Conservation (phyloP, 2,113 vertebrate genomes). For the Cyanoliseus patagonus region DNA sequence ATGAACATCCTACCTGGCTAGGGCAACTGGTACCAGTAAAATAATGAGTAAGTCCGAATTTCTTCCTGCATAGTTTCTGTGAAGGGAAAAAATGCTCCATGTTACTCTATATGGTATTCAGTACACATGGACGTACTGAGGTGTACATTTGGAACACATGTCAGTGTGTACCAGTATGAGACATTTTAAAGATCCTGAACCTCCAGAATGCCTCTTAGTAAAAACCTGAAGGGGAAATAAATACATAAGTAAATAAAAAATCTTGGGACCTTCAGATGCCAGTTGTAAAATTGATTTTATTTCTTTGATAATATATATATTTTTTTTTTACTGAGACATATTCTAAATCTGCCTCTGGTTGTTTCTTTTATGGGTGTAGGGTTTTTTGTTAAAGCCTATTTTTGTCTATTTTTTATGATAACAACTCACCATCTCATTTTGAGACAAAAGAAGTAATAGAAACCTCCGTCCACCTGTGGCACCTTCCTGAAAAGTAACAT, state of each 20-base stretch:
- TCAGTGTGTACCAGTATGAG: not conserved
- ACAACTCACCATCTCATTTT: not conserved
- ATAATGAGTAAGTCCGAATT: not conserved
- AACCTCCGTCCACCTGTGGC: rapidly evolving
- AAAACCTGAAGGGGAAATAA: not conserved
- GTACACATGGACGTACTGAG: not conserved
- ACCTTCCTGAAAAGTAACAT: not conserved
- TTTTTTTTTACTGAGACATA: not conserved
- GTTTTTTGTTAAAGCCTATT: not conserved
- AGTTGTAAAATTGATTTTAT: not conserved
- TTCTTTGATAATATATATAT: not conserved
- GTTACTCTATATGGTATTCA: not conserved
- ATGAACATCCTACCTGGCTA: not conserved
- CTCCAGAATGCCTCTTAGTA: not conserved
- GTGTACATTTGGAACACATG: too few species aligned
- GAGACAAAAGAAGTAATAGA: not conserved
- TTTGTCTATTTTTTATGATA: not conserved
- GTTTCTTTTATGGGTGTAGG: not conserved
- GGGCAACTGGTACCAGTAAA: not conserved
- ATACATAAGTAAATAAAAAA: not conserved
- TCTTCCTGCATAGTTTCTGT: not conserved
- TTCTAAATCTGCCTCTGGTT: not conserved
- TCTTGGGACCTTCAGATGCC: not conserved
- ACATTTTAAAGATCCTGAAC: not conserved
- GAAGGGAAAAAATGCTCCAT: not conserved